These are phyloP conservation scores for Drosophila mauritiana DNA, from an alignment of 1,140 invertebrate species.

Conservation along the genomic window DNA sequence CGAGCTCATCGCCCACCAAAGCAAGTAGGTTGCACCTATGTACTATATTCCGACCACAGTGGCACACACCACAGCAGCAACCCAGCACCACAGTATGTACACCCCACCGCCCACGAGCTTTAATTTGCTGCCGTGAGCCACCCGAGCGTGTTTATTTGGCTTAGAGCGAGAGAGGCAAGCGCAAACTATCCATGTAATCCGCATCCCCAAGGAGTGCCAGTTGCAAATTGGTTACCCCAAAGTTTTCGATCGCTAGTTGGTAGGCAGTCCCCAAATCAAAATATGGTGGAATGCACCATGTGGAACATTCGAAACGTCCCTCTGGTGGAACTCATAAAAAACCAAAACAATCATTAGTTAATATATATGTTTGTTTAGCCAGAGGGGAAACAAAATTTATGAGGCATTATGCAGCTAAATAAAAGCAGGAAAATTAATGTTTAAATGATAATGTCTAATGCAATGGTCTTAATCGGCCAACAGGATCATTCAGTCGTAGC, in stretches of 20 bases:
- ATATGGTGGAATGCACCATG: neutral
- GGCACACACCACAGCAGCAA: constrained; percentile 1
- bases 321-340: neutral
- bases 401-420: too few relatives aligned
- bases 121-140: constrained; percentile 54
- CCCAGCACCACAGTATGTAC: constrained; percentile 20
- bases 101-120: constrained; percentile 16
- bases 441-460: too few relatives aligned
- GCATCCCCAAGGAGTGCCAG: constrained; percentile 18
- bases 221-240: constrained; percentile 6
- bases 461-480: too few relatives aligned
- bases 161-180: constrained; percentile 28
- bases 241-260: neutral
- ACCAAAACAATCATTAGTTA: too few relatives aligned
- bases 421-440: too few relatives aligned
- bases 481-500: too few relatives aligned
- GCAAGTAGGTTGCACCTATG: constrained; percentile 76
- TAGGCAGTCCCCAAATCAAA: neutral
- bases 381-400: too few relatives aligned
- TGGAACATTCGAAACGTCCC: neutral
- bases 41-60: neutral
- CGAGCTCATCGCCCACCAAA: constrained; percentile 76
- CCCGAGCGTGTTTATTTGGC: constrained; percentile 75
- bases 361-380: too few relatives aligned
- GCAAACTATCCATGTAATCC: constrained; percentile 40